A percentile compares a stretch with the other conserved stretches of the same genome.
phyloP scores from a whole-genome alignment of 1,140 invertebrate species.

The Drosophila ogumai region DNA sequence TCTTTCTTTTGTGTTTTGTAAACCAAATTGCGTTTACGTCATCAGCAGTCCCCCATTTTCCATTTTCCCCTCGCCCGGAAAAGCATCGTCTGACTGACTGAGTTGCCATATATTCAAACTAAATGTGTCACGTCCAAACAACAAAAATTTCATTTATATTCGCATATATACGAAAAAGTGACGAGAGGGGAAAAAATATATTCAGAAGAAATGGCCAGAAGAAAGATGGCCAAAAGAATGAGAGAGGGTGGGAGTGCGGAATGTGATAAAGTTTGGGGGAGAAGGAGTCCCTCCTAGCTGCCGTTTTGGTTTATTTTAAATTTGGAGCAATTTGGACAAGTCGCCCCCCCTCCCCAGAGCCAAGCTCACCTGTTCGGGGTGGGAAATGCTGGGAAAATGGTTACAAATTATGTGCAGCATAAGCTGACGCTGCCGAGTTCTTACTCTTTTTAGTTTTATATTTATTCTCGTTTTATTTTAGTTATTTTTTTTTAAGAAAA shows the following conservation, averaged over 20 bases:
- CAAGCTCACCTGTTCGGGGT: conserved; percentile 26
- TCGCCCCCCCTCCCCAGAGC: not conserved
- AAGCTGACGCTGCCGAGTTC: conserved; percentile 31
- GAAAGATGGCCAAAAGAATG: conserved; percentile 17
- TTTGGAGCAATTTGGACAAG: conserved; percentile 66
- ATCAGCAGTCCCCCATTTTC: conserved; percentile 33
- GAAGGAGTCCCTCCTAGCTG: too few species aligned
- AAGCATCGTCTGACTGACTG: conserved; percentile 61
- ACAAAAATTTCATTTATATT: conserved; percentile 84
- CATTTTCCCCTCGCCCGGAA: not conserved
- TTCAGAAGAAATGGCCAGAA: conserved; percentile 19
- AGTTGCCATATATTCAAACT: conserved; percentile 77
- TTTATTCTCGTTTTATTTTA: not conserved
- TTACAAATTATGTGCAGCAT: conserved; percentile 80
- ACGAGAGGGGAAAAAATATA: conserved; percentile 24
- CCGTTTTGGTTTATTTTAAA: conserved; percentile 71
- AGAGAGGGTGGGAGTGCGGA: not conserved
- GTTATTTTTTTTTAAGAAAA: not conserved
- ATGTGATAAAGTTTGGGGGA: conserved; percentile 49
- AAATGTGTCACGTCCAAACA: conserved; percentile 82
- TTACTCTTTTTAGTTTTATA: conserved; percentile 9
- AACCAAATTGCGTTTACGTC: conserved; percentile 53
- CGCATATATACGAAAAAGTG: conserved; percentile 53
- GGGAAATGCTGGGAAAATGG: conserved; percentile 39
- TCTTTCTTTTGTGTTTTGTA: conserved; percentile 29